These are phyloP conservation scores for Phyllostomus hastatus DNA, from an alignment of 2,113 vertebrate genomes.

Conservation along the genomic window DNA sequence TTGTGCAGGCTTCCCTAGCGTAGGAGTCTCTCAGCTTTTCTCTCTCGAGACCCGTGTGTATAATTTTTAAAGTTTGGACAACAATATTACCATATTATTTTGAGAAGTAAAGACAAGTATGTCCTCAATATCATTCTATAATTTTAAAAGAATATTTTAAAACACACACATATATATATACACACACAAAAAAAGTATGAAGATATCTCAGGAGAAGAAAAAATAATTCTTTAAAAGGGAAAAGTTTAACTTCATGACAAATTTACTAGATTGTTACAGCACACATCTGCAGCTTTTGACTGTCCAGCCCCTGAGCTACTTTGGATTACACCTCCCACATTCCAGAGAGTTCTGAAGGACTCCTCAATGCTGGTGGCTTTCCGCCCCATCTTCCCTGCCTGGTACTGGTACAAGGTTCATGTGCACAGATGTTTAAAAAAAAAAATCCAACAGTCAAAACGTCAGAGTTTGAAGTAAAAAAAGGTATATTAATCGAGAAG, in stretches of 20 bases:
- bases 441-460: neutral
- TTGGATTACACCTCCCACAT: neutral
- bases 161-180: neutral
- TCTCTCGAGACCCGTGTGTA: neutral
- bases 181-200: neutral
- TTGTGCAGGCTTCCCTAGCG: neutral
- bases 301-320: neutral
- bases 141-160: conserved; percentile 19
- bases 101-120: neutral
- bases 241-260: neutral
- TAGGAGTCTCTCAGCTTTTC: neutral
- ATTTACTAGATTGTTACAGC: neutral
- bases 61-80: neutral
- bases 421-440: neutral
- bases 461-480: neutral
- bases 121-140: neutral
- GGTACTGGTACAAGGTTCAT: neutral
- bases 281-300: neutral
- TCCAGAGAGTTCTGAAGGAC: neutral
- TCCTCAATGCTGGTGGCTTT: neutral
- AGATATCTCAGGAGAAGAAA: neutral
- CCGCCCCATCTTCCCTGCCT: neutral
- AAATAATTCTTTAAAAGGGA: neutral
- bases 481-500: neutral
- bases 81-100: neutral